phyloP scores from a whole-genome alignment of 2,797 vertebrate genomes.

The Hydrolagus colliei region DNA sequence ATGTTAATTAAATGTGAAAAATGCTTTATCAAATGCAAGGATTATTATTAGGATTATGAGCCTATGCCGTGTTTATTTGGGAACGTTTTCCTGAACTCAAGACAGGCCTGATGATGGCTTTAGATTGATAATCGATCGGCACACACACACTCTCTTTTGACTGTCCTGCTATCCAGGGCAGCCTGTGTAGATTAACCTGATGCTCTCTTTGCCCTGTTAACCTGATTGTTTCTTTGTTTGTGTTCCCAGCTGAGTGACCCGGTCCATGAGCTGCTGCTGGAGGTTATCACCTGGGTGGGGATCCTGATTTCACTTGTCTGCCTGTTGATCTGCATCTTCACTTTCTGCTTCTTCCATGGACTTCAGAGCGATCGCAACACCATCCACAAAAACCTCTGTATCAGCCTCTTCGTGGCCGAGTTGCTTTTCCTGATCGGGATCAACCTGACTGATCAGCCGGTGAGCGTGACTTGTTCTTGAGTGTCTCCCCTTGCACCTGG shows the following conservation, averaged over 20 bases:
- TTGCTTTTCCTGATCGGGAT: conserved; percentile 93
- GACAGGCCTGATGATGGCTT: not conserved
- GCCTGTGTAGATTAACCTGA: not conserved
- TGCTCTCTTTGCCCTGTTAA: not conserved
- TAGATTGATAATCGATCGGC: not conserved
- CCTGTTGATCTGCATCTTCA: conserved; percentile 97
- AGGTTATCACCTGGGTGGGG: conserved; percentile 96
- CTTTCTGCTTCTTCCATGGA: conserved; percentile 96
- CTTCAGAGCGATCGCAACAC: conserved; percentile 97
- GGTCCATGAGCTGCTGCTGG: conserved; percentile 84
- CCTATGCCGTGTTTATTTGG: too few species aligned
- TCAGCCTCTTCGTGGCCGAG: conserved; percentile 92
- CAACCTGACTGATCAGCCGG: conserved; percentile 88
- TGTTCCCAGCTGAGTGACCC: conserved; percentile 51
- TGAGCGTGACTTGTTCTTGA: conserved; percentile 50
- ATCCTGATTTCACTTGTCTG: conserved; percentile 94
- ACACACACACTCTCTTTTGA: not conserved
- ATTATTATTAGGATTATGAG: not conserved
- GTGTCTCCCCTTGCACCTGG: too few species aligned
- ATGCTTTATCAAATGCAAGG: too few species aligned
- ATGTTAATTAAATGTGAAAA: too few species aligned
- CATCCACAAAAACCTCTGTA: conserved; percentile 96
- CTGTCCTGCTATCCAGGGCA: not conserved
- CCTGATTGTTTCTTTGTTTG: not conserved
- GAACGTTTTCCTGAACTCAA: not conserved